Conservation (phyloP, 2,888 invertebrate species). For the Watsonalla cultraria region DNA sequence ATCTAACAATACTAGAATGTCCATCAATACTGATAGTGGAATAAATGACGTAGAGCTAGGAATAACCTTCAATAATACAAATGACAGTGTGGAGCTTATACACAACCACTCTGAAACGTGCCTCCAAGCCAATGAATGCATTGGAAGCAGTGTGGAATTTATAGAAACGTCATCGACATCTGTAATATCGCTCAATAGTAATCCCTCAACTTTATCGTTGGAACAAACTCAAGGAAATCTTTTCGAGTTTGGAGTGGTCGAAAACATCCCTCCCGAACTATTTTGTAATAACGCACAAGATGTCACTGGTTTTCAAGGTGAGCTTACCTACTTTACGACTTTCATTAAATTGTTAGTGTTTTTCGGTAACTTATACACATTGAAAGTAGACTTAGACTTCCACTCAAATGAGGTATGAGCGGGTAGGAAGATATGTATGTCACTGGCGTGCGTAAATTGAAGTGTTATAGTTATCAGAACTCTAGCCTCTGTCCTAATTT, state of each 20-base stretch:
- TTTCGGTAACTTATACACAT: too few species aligned
- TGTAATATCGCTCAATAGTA: conserved; percentile 42
- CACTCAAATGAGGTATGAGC: too few species aligned
- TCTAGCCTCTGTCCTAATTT: too few species aligned
- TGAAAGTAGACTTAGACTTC: too few species aligned
- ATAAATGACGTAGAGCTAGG: conserved; percentile 48
- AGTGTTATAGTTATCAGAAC: too few species aligned
- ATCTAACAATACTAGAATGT: conserved; percentile 18
- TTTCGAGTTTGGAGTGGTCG: conserved; percentile 17
- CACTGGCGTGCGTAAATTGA: too few species aligned
- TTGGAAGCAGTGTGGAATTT: conserved; percentile 50
- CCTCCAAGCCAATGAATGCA: conserved; percentile 54
- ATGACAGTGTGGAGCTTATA: conserved; percentile 55
- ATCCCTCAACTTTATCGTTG: conserved; percentile 19
- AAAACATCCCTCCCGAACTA: conserved; percentile 26
- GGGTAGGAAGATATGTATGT: too few species aligned
- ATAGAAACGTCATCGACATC: conserved; percentile 40
- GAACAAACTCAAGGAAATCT: conserved; percentile 14
- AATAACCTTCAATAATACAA: conserved; percentile 25
- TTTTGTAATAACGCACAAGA: conserved; percentile 42
- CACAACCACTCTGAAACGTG: conserved; percentile 71
- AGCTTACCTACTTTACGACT: not conserved
- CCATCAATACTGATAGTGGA: conserved; percentile 45
- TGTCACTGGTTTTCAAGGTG: conserved; percentile 12
- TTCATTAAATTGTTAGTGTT: too few species aligned